Evolutionary conservation across 2,888 invertebrate species (phyloP).

Genomic region (Perizoma affinitatum): DNA sequence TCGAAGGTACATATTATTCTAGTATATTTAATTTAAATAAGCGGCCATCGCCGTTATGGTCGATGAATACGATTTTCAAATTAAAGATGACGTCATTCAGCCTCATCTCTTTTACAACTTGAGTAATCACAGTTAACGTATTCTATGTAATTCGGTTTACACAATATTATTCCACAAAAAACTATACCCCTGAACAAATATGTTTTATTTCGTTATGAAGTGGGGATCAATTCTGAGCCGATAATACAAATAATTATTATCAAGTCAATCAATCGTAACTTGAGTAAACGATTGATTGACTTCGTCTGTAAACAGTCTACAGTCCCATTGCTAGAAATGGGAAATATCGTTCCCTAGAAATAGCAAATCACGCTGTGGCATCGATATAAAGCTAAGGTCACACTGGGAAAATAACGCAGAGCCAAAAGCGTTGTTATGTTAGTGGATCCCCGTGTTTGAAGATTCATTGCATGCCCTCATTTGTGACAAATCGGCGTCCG

Average conservation of each 20-base stretch:
- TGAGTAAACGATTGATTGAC: slow-evolving; percentile 27
- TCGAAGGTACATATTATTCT: no score
- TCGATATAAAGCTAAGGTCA: slow-evolving; percentile 26
- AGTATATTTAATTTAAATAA: no score
- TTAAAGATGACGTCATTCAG: no score
- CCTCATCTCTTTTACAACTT: no score
- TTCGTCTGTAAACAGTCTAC: slow-evolving; percentile 29
- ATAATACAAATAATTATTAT: slow-evolving; percentile 4
- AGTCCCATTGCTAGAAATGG: slow-evolving; percentile 10
- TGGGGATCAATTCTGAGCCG: slow-evolving; percentile 12
- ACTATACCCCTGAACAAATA: not conserved
- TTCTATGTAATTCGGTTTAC: no score
- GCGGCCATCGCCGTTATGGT: no score
- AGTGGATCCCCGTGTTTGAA: slow-evolving; percentile 35
- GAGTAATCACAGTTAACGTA: no score
- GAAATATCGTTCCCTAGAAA: no score
- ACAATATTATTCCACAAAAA: not conserved
- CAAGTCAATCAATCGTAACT: no score
- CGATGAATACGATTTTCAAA: no score
- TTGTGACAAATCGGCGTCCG: slow-evolving; percentile 50
- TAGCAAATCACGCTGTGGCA: slow-evolving; percentile 37
- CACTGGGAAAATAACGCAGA: no score
- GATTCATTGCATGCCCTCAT: slow-evolving; percentile 36
- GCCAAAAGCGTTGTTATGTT: no score
- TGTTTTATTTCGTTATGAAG: slow-evolving; percentile 5